Conservation (phyloP, 2,888 invertebrate species). For the Kuschelorhynchus macadamiae region DNA sequence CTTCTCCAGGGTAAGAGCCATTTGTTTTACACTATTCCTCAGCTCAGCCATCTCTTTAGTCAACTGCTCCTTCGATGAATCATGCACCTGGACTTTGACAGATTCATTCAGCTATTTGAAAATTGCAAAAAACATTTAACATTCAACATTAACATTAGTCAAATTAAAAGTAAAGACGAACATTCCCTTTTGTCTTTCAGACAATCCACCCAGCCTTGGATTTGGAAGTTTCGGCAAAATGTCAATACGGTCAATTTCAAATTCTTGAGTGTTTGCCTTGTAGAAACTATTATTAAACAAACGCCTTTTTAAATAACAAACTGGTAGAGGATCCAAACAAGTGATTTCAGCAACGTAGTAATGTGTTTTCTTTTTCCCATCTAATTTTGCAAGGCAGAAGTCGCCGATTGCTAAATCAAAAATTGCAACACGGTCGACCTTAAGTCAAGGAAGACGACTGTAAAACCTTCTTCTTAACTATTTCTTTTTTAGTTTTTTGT, state of each 20-base stretch:
- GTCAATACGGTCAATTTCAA: conserved; percentile 1
- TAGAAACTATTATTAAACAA: neutral
- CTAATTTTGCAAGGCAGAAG: conserved; percentile 5
- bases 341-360: neutral
- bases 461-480: neutral
- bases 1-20: too few relatives aligned
- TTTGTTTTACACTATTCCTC: too few relatives aligned
- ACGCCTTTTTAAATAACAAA: neutral
- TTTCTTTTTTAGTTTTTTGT: neutral
- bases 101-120: too few relatives aligned
- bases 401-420: conserved; percentile 9
- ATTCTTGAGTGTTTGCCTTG: neutral
- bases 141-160: conserved; percentile 3
- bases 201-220: conserved; percentile 2
- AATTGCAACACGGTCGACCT: neutral
- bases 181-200: conserved; percentile 12
- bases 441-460: too few relatives aligned
- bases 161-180: conserved; percentile 1
- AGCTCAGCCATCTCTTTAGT: too few relatives aligned
- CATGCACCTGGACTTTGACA: too few relatives aligned
- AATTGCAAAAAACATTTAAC: neutral
- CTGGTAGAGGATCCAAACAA: conserved; percentile 4
- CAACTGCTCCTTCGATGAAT: too few relatives aligned
- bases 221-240: conserved; percentile 7
- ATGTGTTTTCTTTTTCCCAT: conserved; percentile 4